Conservation (phyloP, 2,113 vertebrate genomes). For the Mormyrus lacerda region DNA sequence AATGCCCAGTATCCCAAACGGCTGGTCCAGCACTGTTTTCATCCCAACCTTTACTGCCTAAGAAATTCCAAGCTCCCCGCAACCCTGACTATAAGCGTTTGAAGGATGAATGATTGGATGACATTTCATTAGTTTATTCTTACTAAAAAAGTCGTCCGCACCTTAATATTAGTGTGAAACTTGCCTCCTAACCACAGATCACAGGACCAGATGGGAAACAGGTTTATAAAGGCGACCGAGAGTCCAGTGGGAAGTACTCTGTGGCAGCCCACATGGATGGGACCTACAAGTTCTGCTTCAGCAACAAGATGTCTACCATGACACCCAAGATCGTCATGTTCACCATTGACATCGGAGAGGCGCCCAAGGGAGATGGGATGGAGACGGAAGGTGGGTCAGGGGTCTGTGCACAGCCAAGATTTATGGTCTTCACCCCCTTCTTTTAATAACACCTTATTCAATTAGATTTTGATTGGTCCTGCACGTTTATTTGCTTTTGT, state of each 20-base stretch:
- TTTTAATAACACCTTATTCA: not conserved
- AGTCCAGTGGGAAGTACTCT: slow-evolving; percentile 95
- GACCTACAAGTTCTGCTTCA: slow-evolving; percentile 96
- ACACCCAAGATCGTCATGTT: slow-evolving; percentile 99
- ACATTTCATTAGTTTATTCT: not conserved
- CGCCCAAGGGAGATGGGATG: slow-evolving; percentile 93
- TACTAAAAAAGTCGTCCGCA: not conserved
- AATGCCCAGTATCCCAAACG: not conserved
- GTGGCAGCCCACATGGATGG: slow-evolving; percentile 98
- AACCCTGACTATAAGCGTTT: not conserved
- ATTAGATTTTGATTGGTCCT: not conserved
- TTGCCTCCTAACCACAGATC: slow-evolving; percentile 60
- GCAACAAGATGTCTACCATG: slow-evolving; percentile 99
- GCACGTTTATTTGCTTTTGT: not conserved
- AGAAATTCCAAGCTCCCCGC: not conserved
- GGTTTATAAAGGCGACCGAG: slow-evolving; percentile 94
- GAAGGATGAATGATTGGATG: not conserved
- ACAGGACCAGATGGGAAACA: slow-evolving; percentile 93
- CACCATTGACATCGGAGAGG: slow-evolving; percentile 96
- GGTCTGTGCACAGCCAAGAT: not conserved
- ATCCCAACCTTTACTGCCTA: not conserved
- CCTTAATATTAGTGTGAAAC: not conserved
- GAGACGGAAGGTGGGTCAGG: slow-evolving; percentile 84
- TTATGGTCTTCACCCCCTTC: not conserved
- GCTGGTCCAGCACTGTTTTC: not conserved